phyloP scores from a whole-genome alignment of 2,888 invertebrate species.

The Polydrusus cervinus region DNA sequence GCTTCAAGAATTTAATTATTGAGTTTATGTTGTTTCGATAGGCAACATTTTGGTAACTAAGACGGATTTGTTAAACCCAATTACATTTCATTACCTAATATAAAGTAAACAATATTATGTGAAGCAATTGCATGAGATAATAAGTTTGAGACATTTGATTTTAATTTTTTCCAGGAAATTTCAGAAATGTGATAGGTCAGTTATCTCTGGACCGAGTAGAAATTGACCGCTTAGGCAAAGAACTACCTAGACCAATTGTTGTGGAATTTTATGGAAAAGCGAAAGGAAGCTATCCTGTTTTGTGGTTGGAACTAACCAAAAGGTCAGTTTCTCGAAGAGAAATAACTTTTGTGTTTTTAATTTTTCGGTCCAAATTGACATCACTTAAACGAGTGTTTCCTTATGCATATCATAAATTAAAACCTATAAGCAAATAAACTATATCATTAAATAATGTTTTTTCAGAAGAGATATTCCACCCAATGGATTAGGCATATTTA shows the following conservation, averaged over 20 bases:
- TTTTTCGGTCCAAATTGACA: too few species aligned
- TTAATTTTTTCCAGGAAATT: conserved; percentile 39
- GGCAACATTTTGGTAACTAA: too few species aligned
- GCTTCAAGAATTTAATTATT: too few species aligned
- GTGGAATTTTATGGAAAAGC: conserved; percentile 88
- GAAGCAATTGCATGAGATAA: too few species aligned
- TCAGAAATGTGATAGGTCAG: conserved; percentile 61
- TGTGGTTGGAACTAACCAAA: conserved; percentile 88
- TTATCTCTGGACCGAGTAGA: conserved; percentile 72
- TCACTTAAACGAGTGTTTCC: too few species aligned
- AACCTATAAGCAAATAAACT: not conserved
- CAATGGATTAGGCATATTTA: conserved; percentile 74
- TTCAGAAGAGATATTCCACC: conserved; percentile 74
- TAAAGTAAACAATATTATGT: too few species aligned
- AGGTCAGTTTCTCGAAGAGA: conserved; percentile 68
- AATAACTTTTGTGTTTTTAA: too few species aligned
- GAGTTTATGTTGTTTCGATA: too few species aligned
- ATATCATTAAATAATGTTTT: conserved; percentile 18
- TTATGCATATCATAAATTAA: too few species aligned
- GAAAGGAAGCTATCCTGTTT: conserved; percentile 82
- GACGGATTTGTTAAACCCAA: too few species aligned
- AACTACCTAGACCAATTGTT: conserved; percentile 80
- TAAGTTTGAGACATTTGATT: too few species aligned
- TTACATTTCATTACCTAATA: too few species aligned
- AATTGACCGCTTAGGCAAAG: conserved; percentile 76